A percentile compares a stretch with the other conserved stretches of the same genome.
Conservation (phyloP, 2,888 invertebrate genomes). For the Hymenopus coronatus region DNA sequence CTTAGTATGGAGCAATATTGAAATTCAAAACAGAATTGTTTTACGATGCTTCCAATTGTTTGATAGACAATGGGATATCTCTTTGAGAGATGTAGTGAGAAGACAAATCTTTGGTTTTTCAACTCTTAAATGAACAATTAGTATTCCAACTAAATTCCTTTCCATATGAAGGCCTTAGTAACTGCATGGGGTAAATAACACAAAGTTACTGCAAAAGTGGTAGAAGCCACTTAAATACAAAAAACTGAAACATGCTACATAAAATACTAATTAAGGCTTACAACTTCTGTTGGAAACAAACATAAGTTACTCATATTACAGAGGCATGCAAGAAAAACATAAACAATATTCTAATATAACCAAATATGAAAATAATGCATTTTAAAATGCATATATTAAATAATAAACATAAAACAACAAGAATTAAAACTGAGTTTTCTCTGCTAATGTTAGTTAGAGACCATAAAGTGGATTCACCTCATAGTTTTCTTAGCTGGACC, state of each 20-base stretch:
- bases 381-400: background rate
- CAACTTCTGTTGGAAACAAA: background rate
- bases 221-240: background rate
- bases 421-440: background rate
- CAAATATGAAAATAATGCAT: background rate
- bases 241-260: background rate
- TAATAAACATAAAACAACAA: background rate
- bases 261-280: background rate
- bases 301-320: background rate
- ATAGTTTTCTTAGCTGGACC: background rate
- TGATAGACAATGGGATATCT: background rate
- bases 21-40: background rate
- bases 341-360: background rate
- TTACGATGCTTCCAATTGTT: background rate
- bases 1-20: background rate
- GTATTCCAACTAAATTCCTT: background rate
- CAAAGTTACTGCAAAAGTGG: background rate
- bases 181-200: background rate
- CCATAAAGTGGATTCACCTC: background rate
- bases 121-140: background rate
- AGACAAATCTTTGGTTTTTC: background rate
- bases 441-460: background rate
- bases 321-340: background rate
- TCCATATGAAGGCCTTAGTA: background rate
- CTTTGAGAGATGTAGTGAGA: background rate